Evolutionary conservation across 2,797 vertebrate species (phyloP).

Genomic region (Lycodopsis pacificus): DNA sequence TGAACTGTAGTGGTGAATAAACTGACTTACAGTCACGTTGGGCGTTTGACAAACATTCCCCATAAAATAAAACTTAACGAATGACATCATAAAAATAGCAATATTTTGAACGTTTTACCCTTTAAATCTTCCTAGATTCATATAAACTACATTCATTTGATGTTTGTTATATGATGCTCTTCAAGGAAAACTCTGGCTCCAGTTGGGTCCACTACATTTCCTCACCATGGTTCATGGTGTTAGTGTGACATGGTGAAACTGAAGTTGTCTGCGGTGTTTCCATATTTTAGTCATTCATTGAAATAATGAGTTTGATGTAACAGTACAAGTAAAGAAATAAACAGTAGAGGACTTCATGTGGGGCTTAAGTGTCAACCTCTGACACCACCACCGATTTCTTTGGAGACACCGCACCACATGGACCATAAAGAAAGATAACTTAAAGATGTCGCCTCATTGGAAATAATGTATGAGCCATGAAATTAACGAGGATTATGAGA

Average conservation of each 20-base stretch:
- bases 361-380: neutral
- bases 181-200: neutral
- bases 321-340: neutral
- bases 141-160: neutral
- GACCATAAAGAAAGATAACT: neutral
- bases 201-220: neutral
- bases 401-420: neutral
- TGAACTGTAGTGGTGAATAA: conserved; percentile 17
- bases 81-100: neutral
- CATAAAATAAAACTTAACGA: neutral
- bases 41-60: neutral
- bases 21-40: neutral
- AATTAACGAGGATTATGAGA: neutral
- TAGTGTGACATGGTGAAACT: neutral
- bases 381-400: neutral
- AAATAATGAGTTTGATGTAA: neutral
- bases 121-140: neutral
- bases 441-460: neutral
- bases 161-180: neutral
- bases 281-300: neutral
- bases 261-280: neutral
- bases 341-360: neutral
- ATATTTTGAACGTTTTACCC: neutral
- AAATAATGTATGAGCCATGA: neutral
- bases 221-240: neutral